A percentile compares a stretch with the other conserved stretches of the same genome.
Conservation (phyloP, 2,797 vertebrate species). For the Paguma larvata region DNA sequence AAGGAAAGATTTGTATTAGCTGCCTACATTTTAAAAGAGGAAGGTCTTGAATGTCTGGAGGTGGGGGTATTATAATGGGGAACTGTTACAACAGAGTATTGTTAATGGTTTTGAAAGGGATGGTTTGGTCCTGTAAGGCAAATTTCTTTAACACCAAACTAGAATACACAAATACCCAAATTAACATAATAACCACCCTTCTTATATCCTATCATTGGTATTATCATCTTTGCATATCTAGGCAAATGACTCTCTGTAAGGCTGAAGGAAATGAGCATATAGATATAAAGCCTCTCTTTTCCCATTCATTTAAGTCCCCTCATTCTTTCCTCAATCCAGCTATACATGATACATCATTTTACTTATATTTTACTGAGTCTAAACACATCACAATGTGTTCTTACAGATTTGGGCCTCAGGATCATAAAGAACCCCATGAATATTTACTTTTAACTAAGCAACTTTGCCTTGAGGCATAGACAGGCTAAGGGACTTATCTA, state of each 20-base stretch:
- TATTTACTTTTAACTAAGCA: slow-evolving; percentile 25
- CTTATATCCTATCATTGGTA: background rate
- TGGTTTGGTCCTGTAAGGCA: background rate
- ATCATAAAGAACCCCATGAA: background rate
- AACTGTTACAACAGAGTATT: background rate
- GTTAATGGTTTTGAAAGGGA: background rate
- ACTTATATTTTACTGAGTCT: background rate
- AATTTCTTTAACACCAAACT: slow-evolving; percentile 19
- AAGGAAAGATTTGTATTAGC: background rate
- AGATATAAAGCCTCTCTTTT: background rate
- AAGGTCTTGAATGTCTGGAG: background rate
- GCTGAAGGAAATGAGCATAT: background rate
- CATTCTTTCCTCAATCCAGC: background rate
- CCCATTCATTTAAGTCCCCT: background rate
- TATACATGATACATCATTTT: background rate
- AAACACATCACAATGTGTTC: background rate
- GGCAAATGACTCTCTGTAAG: background rate
- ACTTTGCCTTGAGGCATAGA: background rate
- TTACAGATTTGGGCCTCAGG: background rate
- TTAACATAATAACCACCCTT: background rate
- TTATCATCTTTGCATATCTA: background rate
- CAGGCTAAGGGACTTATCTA: background rate
- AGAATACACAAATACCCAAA: background rate
- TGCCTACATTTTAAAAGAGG: background rate
- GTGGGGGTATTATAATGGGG: background rate